Evolutionary conservation across 2,797 vertebrate species (phyloP), one percentile per base, ranked within the genome.

Genomic region (Trachurus trachurus): DNA sequence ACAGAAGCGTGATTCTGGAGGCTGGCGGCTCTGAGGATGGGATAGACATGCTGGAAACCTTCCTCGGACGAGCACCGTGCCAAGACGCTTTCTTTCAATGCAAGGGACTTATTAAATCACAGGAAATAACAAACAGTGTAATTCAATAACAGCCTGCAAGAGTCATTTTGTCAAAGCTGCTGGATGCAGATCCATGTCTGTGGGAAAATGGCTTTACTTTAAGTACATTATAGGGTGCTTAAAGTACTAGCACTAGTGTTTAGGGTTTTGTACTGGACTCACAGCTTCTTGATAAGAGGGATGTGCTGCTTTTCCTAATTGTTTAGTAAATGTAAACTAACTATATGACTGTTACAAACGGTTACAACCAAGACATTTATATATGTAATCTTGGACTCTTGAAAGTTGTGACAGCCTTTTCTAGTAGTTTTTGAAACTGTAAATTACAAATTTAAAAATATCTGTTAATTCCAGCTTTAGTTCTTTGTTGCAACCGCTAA

Each of bases 81-180:
- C 97, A 98, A 87, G 96, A 96, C 34, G 96, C 97, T 17, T 99
- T 99, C 89, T 96, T 99, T 17, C 81, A 96, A 83, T 97, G 97
- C 93, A 98, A 98, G 92, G 98, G 98, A 83, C 95, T 99, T 53
- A 54, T 66, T 2, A 80, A 80, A 11, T 62, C 82, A 17, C 56
- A 71, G 26, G 69, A 83, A 65, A 77, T 76, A 19, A 19, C 40
- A 49, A 60, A 80, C 11, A 21, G 21, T 53, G 1, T 45, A n/a
- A 56, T 68, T n/a, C 73, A 0, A 60, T 42, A n/a, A n/a, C 11
- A 47, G 0, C 9, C 34, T 31, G 40, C 40, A 17, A 42, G 37
- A 45, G 10, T 29, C 0, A 37, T 57, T 66, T 62, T 15, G 0
- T 56, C 7, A 66, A 61, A 73, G 2, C 37, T 52, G 6, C 19